Evolutionary conservation across 2,113 vertebrate genomes (phyloP), one percentile per base, ranked within the genome.

Genomic region (Rhodinocichla rosea): DNA sequence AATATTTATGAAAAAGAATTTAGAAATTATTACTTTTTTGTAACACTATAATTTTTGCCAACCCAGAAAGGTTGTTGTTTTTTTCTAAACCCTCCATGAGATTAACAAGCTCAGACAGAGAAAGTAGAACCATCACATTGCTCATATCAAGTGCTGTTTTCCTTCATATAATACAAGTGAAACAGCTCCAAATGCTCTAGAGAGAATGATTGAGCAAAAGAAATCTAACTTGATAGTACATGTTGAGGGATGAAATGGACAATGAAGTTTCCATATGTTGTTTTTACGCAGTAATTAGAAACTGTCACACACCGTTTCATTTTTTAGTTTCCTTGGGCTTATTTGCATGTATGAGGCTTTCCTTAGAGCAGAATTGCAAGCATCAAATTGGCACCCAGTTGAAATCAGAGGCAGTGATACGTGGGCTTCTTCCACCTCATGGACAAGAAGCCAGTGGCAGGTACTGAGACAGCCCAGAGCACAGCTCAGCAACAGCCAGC

Each of bases 221-320:
- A 98, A 98, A 98, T 98, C 91, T 97, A 97, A 98, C 97, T 98
- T 98, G 98, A 98, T 98, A 95, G 97, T 98, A 98, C 98, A 98
- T 97, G 98, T 97, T 98, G 98, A 98, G 97, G 98, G 98, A 98
- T 98, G 98, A 98, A 98, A 99, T 98, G 98, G 98, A 98, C 98
- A 98, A 98, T 98, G 98, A 98, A 98, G 98, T 98, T 98, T 98
- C 98, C 98, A 98, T 98, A 99, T 99, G 98, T 97, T 98, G 98
- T 98, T 98, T 98, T 98, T 98, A 98, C 77, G 95, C 98, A 98
- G 98, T 98, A 98, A 99, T 99, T 99, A 98, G 98, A 98, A 98
- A 98, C 98, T 98, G 98, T 98, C 98, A 98, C 98, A 98, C 98
- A 97, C 97, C 93, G 97, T 97, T 98, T 98, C 98, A 94, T 97